Conservation (phyloP, 2,797 vertebrate species). For the Eutrigla gurnardus region DNA sequence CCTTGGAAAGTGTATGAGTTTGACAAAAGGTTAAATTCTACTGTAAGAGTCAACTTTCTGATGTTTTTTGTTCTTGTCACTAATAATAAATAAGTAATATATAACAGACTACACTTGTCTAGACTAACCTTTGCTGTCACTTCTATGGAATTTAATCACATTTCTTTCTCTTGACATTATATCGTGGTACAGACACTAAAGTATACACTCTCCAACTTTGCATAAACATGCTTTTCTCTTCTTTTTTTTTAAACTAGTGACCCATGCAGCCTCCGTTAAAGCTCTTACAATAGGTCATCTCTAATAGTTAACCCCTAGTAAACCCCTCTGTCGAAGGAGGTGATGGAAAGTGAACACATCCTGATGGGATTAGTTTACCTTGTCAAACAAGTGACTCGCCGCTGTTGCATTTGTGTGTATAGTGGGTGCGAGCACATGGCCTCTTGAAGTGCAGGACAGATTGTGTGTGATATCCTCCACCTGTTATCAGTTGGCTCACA, state of each 20-base stretch:
- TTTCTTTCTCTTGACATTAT: conserved; percentile 13
- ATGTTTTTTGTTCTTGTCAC: background rate
- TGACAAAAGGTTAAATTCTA: background rate
- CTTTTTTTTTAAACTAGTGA: conserved; percentile 24
- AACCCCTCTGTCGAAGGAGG: background rate
- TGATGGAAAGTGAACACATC: conserved; percentile 41
- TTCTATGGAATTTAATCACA: conserved; percentile 33
- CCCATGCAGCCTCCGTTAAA: background rate
- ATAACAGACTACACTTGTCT: no score
- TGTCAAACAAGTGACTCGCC: conserved; percentile 18
- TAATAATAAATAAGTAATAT: background rate
- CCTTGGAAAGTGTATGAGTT: background rate
- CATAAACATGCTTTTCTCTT: conserved; percentile 45
- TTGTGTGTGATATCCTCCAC: conserved; percentile 39
- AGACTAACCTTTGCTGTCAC: background rate
- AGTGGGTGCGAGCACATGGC: conserved; percentile 7
- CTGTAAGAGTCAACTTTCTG: background rate
- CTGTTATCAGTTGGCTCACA: conserved; percentile 50
- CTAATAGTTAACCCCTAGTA: conserved; percentile 36
- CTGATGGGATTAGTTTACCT: conserved; percentile 43
- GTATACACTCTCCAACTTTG: conserved; percentile 41
- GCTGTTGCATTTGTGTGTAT: conserved; percentile 30
- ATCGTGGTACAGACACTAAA: conserved; percentile 36
- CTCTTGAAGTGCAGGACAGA: conserved; percentile 14
- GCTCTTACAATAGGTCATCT: conserved; percentile 21